These are phyloP conservation scores for Caenorhabditis latens DNA, from an alignment of 1,140 invertebrate species.

Conservation along the genomic window DNA sequence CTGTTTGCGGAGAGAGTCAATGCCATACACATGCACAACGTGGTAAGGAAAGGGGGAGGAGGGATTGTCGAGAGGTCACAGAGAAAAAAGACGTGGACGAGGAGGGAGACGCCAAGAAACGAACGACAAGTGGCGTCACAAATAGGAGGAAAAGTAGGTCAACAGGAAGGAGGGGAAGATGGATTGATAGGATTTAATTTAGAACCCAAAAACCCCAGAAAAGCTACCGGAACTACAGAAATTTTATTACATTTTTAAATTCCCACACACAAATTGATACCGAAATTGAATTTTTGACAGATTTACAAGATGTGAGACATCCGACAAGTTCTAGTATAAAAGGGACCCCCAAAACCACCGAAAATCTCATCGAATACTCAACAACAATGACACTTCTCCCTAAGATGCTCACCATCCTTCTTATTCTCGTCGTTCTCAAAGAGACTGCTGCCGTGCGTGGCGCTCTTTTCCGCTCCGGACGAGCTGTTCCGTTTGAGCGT, in stretches of 20 bases:
- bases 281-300: neutral
- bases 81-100: neutral
- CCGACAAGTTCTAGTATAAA: conserved; percentile 20
- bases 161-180: neutral
- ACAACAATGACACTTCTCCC: neutral
- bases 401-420: neutral
- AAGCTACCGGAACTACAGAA: neutral
- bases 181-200: neutral
- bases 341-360: neutral
- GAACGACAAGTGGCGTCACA: neutral
- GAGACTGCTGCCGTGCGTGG: conserved; percentile 25
- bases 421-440: conserved; percentile 15
- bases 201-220: neutral
- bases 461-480: conserved; percentile 59
- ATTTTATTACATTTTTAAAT: neutral
- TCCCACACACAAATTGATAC: neutral
- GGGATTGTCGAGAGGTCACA: neutral
- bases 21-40: neutral
- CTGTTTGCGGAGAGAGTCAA: neutral
- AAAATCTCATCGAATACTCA: neutral
- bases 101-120: neutral
- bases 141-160: neutral
- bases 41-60: neutral
- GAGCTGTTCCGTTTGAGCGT: conserved; percentile 55
- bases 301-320: conserved; percentile 21